These are phyloP conservation scores for Drosophila nigrodunni DNA, from an alignment of 1,140 invertebrate genomes.

Conservation along the genomic window DNA sequence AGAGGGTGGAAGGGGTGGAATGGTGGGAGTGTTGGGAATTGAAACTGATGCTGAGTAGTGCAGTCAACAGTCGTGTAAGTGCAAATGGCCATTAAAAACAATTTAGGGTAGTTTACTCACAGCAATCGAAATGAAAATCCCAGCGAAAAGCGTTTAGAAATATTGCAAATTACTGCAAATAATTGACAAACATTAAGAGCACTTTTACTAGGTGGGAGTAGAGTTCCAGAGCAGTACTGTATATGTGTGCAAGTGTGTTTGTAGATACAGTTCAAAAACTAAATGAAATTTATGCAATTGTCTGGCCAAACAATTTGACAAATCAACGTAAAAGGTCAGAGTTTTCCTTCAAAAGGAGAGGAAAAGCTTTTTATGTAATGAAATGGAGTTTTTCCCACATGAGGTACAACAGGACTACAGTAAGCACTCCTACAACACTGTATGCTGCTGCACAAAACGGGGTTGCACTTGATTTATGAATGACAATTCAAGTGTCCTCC, in stretches of 20 bases:
- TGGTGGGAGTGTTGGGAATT: slow-evolving; percentile 14
- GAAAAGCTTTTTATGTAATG: slow-evolving; percentile 77
- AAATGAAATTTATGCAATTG: slow-evolving; percentile 46
- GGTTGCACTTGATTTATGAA: slow-evolving; percentile 75
- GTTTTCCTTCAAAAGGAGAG: slow-evolving; percentile 22
- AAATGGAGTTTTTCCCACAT: slow-evolving; percentile 60
- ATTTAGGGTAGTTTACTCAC: slow-evolving; percentile 66
- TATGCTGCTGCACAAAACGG: slow-evolving; percentile 1
- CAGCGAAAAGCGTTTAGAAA: slow-evolving; percentile 69
- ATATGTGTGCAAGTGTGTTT: slow-evolving; percentile 1
- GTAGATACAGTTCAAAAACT: slow-evolving; percentile 50
- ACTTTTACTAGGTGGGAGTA: background rate
- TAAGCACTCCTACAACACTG: background rate
- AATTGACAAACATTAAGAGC: slow-evolving; percentile 79
- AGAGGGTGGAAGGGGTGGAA: slow-evolving; percentile 12
- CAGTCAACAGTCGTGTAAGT: slow-evolving; percentile 63
- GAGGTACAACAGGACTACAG: background rate
- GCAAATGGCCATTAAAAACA: slow-evolving; percentile 83
- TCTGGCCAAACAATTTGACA: slow-evolving; percentile 38
- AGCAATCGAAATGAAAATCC: slow-evolving; percentile 21
- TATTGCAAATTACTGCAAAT: slow-evolving; percentile 83
- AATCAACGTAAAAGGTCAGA: slow-evolving; percentile 37
- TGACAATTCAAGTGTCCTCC: slow-evolving; percentile 52
- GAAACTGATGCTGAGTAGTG: slow-evolving; percentile 30
- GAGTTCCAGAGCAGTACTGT: background rate